Evolutionary conservation across 2,888 invertebrate species (phyloP), one percentile per base, ranked within the genome.

Genomic region (Formica aserva): DNA sequence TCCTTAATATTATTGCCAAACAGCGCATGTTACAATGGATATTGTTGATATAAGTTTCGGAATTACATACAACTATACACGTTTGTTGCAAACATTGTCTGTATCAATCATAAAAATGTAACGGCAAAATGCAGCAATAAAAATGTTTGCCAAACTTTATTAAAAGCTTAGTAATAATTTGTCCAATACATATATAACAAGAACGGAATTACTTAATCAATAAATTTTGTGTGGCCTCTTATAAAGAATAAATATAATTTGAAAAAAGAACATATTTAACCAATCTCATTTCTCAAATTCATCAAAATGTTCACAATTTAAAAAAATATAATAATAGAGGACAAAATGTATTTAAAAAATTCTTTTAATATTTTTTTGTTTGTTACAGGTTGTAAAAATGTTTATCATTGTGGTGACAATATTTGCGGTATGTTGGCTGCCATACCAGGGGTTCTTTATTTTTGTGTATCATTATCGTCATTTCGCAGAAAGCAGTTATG

Each of bases 381-480:
- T 32, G 55, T 86, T 82, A 3, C 85, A 98, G 98, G 98, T 98
- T 57, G 98, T 98, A 76, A 97, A 98, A 92, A 98, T 98, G 98
- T 98, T 98, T 94, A 97, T 98, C 84, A 96, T 98, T 52, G 97
- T 98, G 35, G 98, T 98, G 85, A 95, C 97, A 52, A 97, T 98
- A 90, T 98, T 98, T 93, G 98, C 97, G 0, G 96, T 98, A 35
- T 98, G 98, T 95, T 98, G 98, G 98, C 95, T 98, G 84, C 98
- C 98, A 2, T 98, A 98, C 94, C 98, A 98, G 91, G 95, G 96
- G 6, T 98, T 98, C 95, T 98, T 98, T 95, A 97, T 98, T 91
- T 97, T 98, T 94, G 96, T 97, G 0, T 97, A 97, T 94, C 97
- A 97, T 94, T 96, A 98, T 92, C 96, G 97, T 1, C 96, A 96